Conservation (phyloP, 2,888 invertebrate species). For the Dryobotodes eremita region DNA sequence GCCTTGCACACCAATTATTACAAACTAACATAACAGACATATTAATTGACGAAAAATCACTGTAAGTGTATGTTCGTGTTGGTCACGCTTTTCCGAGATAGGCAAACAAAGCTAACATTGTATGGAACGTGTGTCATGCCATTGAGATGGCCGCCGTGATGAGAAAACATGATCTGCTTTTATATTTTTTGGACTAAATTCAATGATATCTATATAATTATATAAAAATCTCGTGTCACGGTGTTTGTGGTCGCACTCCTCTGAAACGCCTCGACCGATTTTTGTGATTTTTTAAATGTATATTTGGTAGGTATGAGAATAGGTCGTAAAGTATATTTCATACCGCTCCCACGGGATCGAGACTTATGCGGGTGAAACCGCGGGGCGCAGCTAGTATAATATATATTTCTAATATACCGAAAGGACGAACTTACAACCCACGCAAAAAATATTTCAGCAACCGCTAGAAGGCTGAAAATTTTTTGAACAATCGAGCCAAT, state of each 20-base stretch:
- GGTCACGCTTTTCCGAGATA: conserved; percentile 53
- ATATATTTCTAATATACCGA: background rate
- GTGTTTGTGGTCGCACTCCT: too few relatives aligned
- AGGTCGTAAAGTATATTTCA: too few relatives aligned
- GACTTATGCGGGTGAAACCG: too few relatives aligned
- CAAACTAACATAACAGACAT: conserved; percentile 66
- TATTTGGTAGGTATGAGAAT: too few relatives aligned
- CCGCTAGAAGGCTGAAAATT: background rate
- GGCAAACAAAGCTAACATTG: conserved; percentile 5
- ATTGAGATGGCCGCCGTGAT: conserved; percentile 47
- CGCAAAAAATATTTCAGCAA: conserved; percentile 5
- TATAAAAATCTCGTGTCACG: too few relatives aligned
- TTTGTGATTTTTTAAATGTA: too few relatives aligned
- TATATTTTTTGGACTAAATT: background rate
- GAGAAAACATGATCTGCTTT: conserved; percentile 5
- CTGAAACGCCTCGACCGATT: too few relatives aligned
- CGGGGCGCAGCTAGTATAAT: background rate
- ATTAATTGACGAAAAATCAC: conserved; percentile 71
- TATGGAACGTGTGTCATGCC: conserved; percentile 31
- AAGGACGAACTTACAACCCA: background rate
- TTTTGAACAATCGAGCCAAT: background rate
- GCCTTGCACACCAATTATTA: conserved; percentile 79
- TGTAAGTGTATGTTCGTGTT: conserved; percentile 40
- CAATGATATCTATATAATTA: background rate
- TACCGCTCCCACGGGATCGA: too few relatives aligned